Evolutionary conservation across 2,113 vertebrate genomes (phyloP).

Genomic region (Pan troglodytes): NHGRI_mPanTro3-v2.1_pri NC_072415.2:74929001-74929500

Average conservation of each 20-base stretch:
- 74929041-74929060: neutral
- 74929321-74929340: too few relatives aligned
- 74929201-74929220: neutral
- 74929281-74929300: too few relatives aligned
- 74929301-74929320: too few relatives aligned
- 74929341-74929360: too few relatives aligned
- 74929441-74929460: neutral
- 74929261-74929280: too few relatives aligned
- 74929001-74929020: accelerated
- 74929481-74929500: too few relatives aligned
- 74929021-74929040: accelerated
- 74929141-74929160: neutral
- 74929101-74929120: neutral
- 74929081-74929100: neutral
- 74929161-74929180: neutral
- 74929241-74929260: accelerated
- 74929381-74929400: too few relatives aligned
- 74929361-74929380: too few relatives aligned
- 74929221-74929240: neutral
- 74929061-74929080: neutral
- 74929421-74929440: too few relatives aligned
- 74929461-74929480: neutral
- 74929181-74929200: neutral
- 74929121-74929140: neutral
- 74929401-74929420: too few relatives aligned